Base-by-base conservation (phyloP, 1,140 invertebrate genomes). In the Trachymyrmex septentrionalis region DNA sequence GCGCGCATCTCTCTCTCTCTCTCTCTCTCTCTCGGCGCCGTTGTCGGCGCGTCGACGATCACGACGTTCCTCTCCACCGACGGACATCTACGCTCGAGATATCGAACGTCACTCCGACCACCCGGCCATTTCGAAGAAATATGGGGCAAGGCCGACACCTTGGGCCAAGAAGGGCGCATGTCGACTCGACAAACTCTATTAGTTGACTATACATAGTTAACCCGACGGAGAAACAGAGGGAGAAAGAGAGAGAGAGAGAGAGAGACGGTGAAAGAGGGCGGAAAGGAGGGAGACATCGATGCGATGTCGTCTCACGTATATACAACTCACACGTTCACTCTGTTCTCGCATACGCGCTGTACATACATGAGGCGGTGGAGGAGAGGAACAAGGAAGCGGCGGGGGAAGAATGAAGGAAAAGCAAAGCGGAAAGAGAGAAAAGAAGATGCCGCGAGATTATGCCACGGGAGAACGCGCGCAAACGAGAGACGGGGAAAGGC, bases 81-180 rank as follows among this genome's bases (percentile, higher is more conserved):
- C 66, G 66, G 87, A 72, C 73, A 85, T 90, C 88, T 85, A 76
- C 78, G 71, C 57, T 82, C 72, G 59, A 90, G 89, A 90, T 90
- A 90, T 90, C 89, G 88, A 90, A 90, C 89, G 89, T 90, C 88
- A 90, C 88, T 90, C 77, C 89, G 89, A 75, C 88, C 80, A 84
- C 77, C 86, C 84, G 67, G 67, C 89, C 78, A 85, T 91, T 91
- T 91, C 86, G 89, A 90, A 90, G 89, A 91, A 91, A 91, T 91
- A 91, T 91, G 87, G 90, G 89, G 89, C 90, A 91, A 91, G 90
- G 90, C 90, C 90, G 89, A 86, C 90, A 91, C 88, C 90, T 91
- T 91, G 88, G 90, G 87, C 90, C 90, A 90, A 90, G 88, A 90
- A 90, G 89, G 89, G 89, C 90, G 90, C 90, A 88, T 91, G 89